These are phyloP conservation scores for Lepus europaeus DNA, from an alignment of 2,113 vertebrate species.

Conservation along the genomic window DNA sequence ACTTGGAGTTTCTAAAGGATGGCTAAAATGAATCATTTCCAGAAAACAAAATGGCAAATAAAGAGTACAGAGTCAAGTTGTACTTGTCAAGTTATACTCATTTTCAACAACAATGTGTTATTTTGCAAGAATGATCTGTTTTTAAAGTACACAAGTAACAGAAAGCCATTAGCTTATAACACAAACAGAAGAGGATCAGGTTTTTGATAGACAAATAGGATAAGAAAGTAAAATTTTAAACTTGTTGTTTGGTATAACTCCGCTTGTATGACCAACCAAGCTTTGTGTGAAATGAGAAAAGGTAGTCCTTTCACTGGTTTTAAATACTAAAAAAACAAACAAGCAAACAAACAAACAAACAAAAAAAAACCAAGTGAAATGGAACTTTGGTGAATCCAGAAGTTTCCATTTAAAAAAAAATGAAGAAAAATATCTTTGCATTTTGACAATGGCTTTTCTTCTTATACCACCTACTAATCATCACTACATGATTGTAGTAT, in stretches of 20 bases:
- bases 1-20: constrained; percentile 77
- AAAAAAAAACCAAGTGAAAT: not conserved
- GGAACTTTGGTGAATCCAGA: not conserved
- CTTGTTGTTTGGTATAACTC: constrained; percentile 67
- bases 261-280: not conserved
- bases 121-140: constrained; percentile 78
- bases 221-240: constrained; percentile 48
- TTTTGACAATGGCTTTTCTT: constrained; percentile 62
- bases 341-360: no score
- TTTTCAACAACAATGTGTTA: constrained; percentile 75
- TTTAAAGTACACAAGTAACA: not conserved
- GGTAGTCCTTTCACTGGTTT: constrained; percentile 20
- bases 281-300: constrained; percentile 64
- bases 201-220: constrained; percentile 73
- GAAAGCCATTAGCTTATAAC: constrained; percentile 46
- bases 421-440: constrained; percentile 54
- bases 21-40: constrained; percentile 79
- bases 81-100: constrained; percentile 72
- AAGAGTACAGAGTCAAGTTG: not conserved
- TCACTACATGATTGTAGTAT: not conserved
- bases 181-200: constrained; percentile 39
- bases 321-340: constrained; percentile 28
- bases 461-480: not conserved
- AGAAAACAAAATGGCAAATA: constrained; percentile 70
- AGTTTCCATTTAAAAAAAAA: constrained; percentile 28